Conservation (phyloP, 2,113 vertebrate genomes). For the Limnothrissa miodon region DNA sequence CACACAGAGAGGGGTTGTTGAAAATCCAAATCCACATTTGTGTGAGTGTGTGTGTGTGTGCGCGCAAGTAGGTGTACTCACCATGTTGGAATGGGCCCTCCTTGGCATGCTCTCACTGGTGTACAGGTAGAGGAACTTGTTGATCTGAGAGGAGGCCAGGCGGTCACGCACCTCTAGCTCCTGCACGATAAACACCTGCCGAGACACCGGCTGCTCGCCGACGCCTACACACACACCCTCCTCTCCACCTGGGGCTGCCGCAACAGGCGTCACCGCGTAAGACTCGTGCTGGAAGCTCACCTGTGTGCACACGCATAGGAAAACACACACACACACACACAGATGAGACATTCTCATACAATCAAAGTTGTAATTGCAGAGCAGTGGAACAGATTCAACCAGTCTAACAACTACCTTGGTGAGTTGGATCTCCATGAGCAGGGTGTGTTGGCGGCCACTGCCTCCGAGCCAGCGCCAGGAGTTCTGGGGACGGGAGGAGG, state of each 20-base stretch:
- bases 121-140: slow-evolving; percentile 91
- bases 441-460: slow-evolving; percentile 77
- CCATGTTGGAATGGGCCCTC: slow-evolving; percentile 90
- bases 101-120: slow-evolving; percentile 90
- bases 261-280: slow-evolving; percentile 55
- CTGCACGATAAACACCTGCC: slow-evolving; percentile 92
- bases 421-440: slow-evolving; percentile 91
- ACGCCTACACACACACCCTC: slow-evolving; percentile 42
- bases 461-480: slow-evolving; percentile 86
- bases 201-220: slow-evolving; percentile 80
- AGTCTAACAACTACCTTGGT: slow-evolving; percentile 77
- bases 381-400: no score
- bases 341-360: not conserved
- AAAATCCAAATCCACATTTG: not conserved
- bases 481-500: slow-evolving; percentile 83
- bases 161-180: slow-evolving; percentile 88
- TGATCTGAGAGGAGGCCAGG: slow-evolving; percentile 86
- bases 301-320: slow-evolving; percentile 56
- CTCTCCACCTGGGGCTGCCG: slow-evolving; percentile 55
- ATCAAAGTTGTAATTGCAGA: no score
- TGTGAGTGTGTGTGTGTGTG: not conserved
- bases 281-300: slow-evolving; percentile 91
- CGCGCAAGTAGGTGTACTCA: slow-evolving; percentile 46
- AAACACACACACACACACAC: not conserved
- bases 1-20: not conserved